Percentiles rank a stretch among this genome's conserved stretches.
These are phyloP conservation scores for Odocoileus hemionus DNA, from an alignment of 2,113 vertebrate genomes.

Conservation along the genomic window DNA sequence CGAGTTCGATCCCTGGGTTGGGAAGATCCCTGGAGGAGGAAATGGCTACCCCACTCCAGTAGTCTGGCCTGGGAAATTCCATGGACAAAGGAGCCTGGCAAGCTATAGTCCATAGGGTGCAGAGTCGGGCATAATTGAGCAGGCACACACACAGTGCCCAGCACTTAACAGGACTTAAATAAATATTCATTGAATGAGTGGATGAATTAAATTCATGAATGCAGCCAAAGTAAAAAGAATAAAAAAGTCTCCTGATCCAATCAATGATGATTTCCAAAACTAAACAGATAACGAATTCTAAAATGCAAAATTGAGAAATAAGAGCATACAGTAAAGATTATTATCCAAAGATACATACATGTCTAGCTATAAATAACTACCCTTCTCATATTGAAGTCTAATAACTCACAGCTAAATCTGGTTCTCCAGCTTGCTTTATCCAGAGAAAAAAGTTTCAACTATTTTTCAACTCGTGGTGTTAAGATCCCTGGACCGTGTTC, in stretches of 20 bases:
- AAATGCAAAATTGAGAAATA: not conserved
- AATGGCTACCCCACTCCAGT: not conserved
- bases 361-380: constrained; percentile 15
- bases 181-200: not conserved
- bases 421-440: constrained; percentile 39
- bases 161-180: not conserved
- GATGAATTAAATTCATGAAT: not conserved
- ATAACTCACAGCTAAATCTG: constrained; percentile 54
- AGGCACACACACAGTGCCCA: not conserved
- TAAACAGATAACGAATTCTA: not conserved
- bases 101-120: not conserved
- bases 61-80: not conserved
- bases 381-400: not conserved
- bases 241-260: not conserved
- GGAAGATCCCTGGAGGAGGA: not conserved
- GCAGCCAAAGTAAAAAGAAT: not conserved
- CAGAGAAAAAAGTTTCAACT: constrained; percentile 61
- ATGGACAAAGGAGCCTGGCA: not conserved
- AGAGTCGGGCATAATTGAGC: not conserved
- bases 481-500: constrained; percentile 65
- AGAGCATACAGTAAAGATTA: not conserved
- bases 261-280: not conserved
- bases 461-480: constrained; percentile 66
- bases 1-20: not conserved
- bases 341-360: not conserved